Conservation (phyloP, 2,797 vertebrate species). For the Poeciliopsis turneri region DNA sequence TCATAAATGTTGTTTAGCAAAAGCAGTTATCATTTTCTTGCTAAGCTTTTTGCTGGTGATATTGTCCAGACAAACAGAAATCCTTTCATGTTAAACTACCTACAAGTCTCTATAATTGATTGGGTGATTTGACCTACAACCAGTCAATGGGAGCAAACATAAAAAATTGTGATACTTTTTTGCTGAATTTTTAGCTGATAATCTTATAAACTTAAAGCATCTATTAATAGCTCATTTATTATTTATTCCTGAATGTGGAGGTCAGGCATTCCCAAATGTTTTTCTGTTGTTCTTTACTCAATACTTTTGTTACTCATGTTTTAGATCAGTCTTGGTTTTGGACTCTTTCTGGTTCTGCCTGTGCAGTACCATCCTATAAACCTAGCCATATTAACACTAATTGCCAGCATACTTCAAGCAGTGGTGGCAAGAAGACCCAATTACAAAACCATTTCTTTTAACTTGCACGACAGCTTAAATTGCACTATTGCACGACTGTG, state of each 20-base stretch:
- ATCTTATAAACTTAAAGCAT: neutral
- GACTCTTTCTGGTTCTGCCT: neutral
- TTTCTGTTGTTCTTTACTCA: neutral
- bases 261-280: neutral
- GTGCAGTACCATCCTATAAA: neutral
- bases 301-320: neutral
- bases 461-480: slow-evolving; percentile 14
- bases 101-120: neutral
- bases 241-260: neutral
- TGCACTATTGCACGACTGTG: slow-evolving; percentile 23
- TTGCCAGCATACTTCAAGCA: slow-evolving; percentile 21
- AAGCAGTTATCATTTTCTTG: neutral
- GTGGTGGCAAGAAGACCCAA: slow-evolving; percentile 1
- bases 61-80: neutral
- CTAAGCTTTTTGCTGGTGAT: neutral
- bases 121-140: neutral
- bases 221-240: neutral
- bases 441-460: neutral
- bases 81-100: neutral
- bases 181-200: neutral
- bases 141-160: neutral
- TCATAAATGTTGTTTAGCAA: too few species aligned
- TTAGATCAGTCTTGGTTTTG: neutral
- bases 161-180: neutral
- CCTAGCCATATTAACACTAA: slow-evolving; percentile 5